These are phyloP conservation scores for Lithobates sylvaticus DNA, from an alignment of 2,797 vertebrate genomes.

Conservation along the genomic window DNA sequence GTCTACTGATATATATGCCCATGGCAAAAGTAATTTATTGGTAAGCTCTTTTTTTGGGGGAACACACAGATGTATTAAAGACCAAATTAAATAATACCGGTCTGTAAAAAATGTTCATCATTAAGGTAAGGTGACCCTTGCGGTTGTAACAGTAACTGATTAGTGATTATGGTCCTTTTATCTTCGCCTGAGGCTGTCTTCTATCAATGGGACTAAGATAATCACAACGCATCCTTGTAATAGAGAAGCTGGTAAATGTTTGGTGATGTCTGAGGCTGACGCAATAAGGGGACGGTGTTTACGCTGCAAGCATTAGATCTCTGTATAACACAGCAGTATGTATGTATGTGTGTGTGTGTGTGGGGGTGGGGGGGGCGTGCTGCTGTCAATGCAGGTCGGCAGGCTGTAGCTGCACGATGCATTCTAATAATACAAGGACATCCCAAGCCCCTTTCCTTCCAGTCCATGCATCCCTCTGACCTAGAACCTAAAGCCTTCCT, in stretches of 20 bases:
- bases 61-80: too few relatives aligned
- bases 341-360: neutral
- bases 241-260: neutral
- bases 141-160: too few relatives aligned
- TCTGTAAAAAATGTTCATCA: too few relatives aligned
- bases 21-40: too few relatives aligned
- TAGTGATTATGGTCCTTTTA: too few relatives aligned
- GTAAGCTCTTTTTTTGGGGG: too few relatives aligned
- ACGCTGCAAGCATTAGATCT: neutral
- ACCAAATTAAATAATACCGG: too few relatives aligned
- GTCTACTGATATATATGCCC: too few relatives aligned
- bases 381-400: neutral
- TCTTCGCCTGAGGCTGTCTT: too few relatives aligned
- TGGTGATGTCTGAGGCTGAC: neutral
- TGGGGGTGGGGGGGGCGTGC: neutral
- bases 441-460: slow-evolving; percentile 15
- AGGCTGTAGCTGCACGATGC: neutral
- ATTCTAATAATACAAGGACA: slow-evolving; percentile 4
- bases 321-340: neutral
- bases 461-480: neutral
- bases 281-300: neutral
- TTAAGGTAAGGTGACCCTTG: too few relatives aligned
- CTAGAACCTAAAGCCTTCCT: too few relatives aligned
- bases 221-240: neutral
- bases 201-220: neutral